A percentile compares a stretch with the other conserved stretches of the same genome.
These are phyloP conservation scores for Drosophila ironensis DNA, from an alignment of 1,140 invertebrate species.

Conservation along the genomic window DNA sequence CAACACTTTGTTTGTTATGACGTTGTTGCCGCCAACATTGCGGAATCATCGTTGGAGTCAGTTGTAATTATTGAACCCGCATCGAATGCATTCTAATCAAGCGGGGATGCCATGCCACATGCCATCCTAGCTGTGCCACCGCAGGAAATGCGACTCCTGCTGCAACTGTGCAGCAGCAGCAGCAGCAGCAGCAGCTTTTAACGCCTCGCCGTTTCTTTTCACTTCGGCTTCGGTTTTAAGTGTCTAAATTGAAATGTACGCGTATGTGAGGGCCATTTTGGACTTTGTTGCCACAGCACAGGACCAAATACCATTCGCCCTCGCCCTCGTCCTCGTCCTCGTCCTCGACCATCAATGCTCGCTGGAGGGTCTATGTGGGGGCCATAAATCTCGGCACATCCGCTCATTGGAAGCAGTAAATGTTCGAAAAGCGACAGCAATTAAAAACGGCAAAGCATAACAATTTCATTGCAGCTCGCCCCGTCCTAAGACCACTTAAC, in stretches of 20 bases:
- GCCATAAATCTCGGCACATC: slow-evolving; percentile 72
- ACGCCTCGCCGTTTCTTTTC: slow-evolving; percentile 27
- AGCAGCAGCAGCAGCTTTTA: neutral
- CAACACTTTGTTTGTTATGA: too few relatives aligned
- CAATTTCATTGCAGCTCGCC: slow-evolving; percentile 36
- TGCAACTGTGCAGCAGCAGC: slow-evolving; percentile 28
- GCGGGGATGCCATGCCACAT: too few relatives aligned
- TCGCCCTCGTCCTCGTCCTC: too few relatives aligned
- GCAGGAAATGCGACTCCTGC: slow-evolving; percentile 47
- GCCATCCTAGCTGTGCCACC: too few relatives aligned
- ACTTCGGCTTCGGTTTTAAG: slow-evolving; percentile 20
- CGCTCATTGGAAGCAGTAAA: slow-evolving; percentile 71
- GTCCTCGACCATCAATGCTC: slow-evolving; percentile 14
- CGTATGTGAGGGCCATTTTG: slow-evolving; percentile 15
- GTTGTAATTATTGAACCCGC: slow-evolving; percentile 11
- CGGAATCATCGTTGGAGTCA: too few relatives aligned
- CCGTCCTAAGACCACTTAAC: slow-evolving; percentile 52
- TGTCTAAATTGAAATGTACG: slow-evolving; percentile 49
- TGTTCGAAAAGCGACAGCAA: slow-evolving; percentile 73
- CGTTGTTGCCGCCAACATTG: too few relatives aligned
- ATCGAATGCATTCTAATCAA: too few relatives aligned
- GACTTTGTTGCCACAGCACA: slow-evolving; percentile 62
- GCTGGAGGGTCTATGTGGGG: slow-evolving; percentile 1
- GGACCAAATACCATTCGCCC: slow-evolving; percentile 47
- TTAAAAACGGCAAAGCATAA: slow-evolving; percentile 72